phyloP scores from a whole-genome alignment of 2,797 vertebrate species.

The Pangasius djambal region DNA sequence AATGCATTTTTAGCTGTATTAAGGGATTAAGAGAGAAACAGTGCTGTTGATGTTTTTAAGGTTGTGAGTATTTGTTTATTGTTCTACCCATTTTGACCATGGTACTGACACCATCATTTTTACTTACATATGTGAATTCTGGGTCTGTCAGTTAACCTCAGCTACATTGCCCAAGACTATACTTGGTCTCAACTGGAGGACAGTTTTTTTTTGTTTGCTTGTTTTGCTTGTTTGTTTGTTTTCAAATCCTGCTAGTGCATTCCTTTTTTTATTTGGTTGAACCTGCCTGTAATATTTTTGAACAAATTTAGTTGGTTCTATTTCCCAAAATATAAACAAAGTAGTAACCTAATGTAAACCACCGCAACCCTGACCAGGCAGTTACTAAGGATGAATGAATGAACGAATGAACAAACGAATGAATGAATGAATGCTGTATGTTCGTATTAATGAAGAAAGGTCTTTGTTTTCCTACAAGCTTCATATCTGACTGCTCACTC shows the following conservation, averaged over 20 bases:
- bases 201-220: neutral
- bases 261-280: neutral
- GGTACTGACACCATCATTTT: neutral
- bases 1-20: neutral
- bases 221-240: no score
- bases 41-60: neutral
- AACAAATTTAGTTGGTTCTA: neutral
- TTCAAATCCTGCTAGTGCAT: neutral
- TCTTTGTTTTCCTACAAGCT: neutral
- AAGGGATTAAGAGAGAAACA: neutral
- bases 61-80: neutral
- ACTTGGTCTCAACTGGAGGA: neutral
- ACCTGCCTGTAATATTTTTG: neutral
- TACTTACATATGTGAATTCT: neutral
- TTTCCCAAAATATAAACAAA: neutral
- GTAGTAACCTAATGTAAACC: neutral
- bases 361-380: neutral
- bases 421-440: neutral
- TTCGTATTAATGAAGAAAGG: neutral
- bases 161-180: neutral
- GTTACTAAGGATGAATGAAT: neutral
- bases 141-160: neutral
- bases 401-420: neutral
- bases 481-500: neutral
- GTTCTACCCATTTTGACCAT: neutral